Evolutionary conservation across 37 sponge, comb jelly and placozoan species (phyloP), one percentile per base, ranked within the genome.

Genomic region (Spongia lamella): DNA sequence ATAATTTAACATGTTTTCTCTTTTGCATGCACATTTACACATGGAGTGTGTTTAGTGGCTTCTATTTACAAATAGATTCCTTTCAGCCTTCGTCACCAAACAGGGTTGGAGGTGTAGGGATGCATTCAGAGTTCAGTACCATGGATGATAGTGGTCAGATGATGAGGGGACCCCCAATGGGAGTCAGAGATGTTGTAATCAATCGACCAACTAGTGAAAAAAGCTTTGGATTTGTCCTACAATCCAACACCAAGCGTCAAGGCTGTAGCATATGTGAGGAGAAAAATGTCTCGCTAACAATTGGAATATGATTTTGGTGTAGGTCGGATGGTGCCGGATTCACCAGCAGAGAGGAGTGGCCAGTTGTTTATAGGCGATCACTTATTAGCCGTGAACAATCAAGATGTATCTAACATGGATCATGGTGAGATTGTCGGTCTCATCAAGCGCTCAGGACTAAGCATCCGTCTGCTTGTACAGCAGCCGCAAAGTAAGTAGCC

Each of bases 161-260:
- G n/a, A 27, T 61, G 30, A 33, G 11, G 25, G 16, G 11, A 26
- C 33, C 11, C 62, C 82, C 84, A 11, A 64, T 51, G 35, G 86
- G 81, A 21, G 30, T 68, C 3, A 75, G 90, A 38, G 82, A 84
- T 7, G 78, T 90, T 0, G 63, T 77, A 53, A 72, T 90, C 16
- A 37, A 84, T 32, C 51, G 90, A 37, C 85, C 82, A 7, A 77
- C 83, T 53, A 40, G 43, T 0, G 83, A 83, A 57, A 89, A 79
- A 32, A 86, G 90, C 47, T 95, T 95, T 70, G 96, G 96, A 1
- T 95, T 95, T 79, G 96, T 95, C 22, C 80, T 95, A 0, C 96
- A 95, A 73, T 91, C 92, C 39, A 90, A 89, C 72, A 83, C 84
- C 0, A 73, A 81, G 16, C 61, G 72, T n/a, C 49, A 72, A 21